A percentile compares a stretch with the other conserved stretches of the same genome.
These are phyloP conservation scores for Cryptophagus acutangulus DNA, from an alignment of 2,888 invertebrate species.

Conservation along the genomic window DNA sequence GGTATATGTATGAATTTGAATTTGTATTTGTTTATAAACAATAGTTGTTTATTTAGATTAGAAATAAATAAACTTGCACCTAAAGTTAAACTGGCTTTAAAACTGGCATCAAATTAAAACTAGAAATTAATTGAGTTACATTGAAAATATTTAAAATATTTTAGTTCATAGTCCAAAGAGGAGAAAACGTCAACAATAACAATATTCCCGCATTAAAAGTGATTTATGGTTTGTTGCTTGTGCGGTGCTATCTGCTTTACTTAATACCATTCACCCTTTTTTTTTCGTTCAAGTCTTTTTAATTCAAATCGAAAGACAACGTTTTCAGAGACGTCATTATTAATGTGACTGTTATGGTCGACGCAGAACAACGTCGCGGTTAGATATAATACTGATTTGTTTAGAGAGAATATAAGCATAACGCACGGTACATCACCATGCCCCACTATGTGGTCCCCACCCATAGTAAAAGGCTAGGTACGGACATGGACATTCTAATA, in stretches of 20 bases:
- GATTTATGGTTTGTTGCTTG: no score
- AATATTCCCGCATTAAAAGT: no score
- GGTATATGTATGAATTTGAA: no score
- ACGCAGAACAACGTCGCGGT: constrained; percentile 14
- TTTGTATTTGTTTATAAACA: no score
- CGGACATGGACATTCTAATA: constrained; percentile 32
- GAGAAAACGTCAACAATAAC: constrained; percentile 4
- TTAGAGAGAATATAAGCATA: constrained; percentile 22
- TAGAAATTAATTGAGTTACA: constrained; percentile 7
- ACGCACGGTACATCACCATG: constrained; percentile 22
- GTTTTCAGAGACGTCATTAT: constrained; percentile 8
- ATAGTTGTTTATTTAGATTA: no score
- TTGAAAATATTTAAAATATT: not conserved
- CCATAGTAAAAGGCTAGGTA: constrained; percentile 30
- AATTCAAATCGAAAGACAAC: no score
- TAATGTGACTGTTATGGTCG: constrained; percentile 5
- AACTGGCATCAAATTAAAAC: constrained; percentile 20
- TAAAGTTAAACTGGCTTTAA: constrained; percentile 23
- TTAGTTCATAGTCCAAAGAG: constrained; percentile 19
- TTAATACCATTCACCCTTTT: no score
- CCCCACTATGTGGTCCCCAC: constrained; percentile 28
- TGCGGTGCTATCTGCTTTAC: no score
- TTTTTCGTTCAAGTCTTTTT: no score
- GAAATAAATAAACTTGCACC: constrained; percentile 14
- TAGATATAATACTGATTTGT: constrained; percentile 19